Percentiles rank a stretch among this genome's conserved stretches.
These are phyloP conservation scores for Caenorhabditis doughertyi DNA, from an alignment of 2,888 invertebrate genomes.

Conservation along the genomic window DNA sequence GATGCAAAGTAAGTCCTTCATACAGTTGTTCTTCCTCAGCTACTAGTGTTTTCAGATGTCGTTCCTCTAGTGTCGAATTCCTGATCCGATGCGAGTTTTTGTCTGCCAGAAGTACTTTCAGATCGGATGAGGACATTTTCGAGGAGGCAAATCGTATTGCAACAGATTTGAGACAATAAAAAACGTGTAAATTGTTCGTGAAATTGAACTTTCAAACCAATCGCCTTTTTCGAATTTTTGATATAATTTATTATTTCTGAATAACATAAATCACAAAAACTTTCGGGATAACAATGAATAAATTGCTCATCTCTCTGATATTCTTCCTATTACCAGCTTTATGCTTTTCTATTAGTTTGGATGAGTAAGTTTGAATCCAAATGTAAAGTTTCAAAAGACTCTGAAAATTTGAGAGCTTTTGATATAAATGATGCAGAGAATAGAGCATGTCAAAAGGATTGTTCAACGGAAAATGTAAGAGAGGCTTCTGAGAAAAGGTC, in stretches of 20 bases:
- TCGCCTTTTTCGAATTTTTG: background rate
- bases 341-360: constrained; percentile 1
- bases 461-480: constrained; percentile 22
- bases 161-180: constrained; percentile 50
- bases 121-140: constrained; percentile 74
- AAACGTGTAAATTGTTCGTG: background rate
- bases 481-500: background rate
- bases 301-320: background rate
- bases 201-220: background rate
- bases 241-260: background rate
- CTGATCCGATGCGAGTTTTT: constrained; percentile 78
- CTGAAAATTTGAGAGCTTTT: constrained; percentile 20
- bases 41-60: constrained; percentile 63
- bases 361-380: constrained; percentile 27
- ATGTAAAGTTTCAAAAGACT: too few relatives aligned
- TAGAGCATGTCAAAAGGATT: constrained; percentile 25
- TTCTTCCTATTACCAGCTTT: background rate
- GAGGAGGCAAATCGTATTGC: constrained; percentile 62
- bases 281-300: constrained; percentile 21
- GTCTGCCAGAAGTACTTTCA: constrained; percentile 72
- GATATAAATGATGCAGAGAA: constrained; percentile 51
- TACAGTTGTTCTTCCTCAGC: background rate
- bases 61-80: constrained; percentile 76
- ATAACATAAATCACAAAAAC: background rate
- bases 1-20: constrained; percentile 70